Evolutionary conservation across 2,888 invertebrate genomes (phyloP), one percentile per base, ranked within the genome.

Genomic region (Steromphala cineraria): DNA sequence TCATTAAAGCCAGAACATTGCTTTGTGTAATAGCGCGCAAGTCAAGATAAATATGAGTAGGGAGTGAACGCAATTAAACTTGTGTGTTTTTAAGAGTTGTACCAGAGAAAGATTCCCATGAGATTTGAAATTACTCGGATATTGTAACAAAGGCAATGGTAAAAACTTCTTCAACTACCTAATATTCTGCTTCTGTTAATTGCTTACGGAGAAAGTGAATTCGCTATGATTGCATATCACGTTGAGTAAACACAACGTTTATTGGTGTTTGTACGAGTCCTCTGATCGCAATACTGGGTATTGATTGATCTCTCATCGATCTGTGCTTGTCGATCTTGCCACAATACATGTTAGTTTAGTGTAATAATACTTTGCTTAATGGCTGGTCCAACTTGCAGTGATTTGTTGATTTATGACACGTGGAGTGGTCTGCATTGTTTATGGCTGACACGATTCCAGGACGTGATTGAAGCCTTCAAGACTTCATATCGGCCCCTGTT

Each of bases 311-410:
- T 71, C 10, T 46, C 46, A 71, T 71, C 71, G 71, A 71, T 71
- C 71, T 36, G 31, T n/a, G 8, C 36, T 36, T 71, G 71, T 71
- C 71, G 71, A 71, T 71, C 71, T 71, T n/a, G 36, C 71, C 36
- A 31, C 71, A 71, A 71, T 71, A 71, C 71, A 71, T 71, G 71
- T 71, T 71, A 40, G 71, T 71, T 71, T 71, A 36, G 71, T 71
- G 71, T 31, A 71, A 71, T 71, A 71, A 71, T 71, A 36, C 71
- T 19, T 31, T 10, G 36, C 36, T 71, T 71, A 71, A 71, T 71
- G 71, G 19, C 36, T 71, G 40, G 2, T 36, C 24, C 36, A 4
- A 19, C 31, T 36, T 19, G 36, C 36, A 19, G 31, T 71, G 71
- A 71, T 71, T 71, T 71, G 71, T 71, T 71, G 71, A 71, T 71